phyloP scores from a whole-genome alignment of 2,888 invertebrate species.

The Lepidochitona cinerea region DNA sequence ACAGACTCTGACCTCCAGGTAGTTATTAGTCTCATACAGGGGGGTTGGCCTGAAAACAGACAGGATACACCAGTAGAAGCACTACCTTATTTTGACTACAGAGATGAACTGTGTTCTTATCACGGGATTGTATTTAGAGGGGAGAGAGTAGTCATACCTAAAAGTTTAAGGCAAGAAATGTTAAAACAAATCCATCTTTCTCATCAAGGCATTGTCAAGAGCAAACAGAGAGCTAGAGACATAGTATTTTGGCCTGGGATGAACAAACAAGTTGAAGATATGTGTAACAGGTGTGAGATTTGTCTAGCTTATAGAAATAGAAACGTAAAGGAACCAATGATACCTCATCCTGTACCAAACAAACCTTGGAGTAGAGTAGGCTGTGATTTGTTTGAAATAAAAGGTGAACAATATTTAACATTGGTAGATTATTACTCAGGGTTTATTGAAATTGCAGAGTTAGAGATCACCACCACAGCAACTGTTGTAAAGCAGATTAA shows the following conservation, averaged over 20 bases:
- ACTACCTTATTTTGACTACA: neutral
- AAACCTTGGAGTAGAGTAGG: constrained; percentile 15
- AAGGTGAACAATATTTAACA: constrained; percentile 14
- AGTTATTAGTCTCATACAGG: neutral
- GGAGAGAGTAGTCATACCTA: constrained; percentile 15
- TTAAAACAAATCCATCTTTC: constrained; percentile 7
- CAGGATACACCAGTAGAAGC: constrained; percentile 2
- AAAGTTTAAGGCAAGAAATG: constrained; percentile 9
- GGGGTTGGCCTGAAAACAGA: constrained; percentile 12
- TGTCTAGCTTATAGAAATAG: constrained; percentile 11
- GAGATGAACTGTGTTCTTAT: constrained; percentile 1
- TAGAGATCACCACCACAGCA: constrained; percentile 4
- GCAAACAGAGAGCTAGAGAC: constrained; percentile 16
- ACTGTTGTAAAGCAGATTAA: constrained; percentile 17
- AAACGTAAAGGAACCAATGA: constrained; percentile 18
- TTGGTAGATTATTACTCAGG: constrained; percentile 23
- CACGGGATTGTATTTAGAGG: constrained; percentile 17
- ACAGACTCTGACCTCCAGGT: neutral
- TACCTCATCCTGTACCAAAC: constrained; percentile 18
- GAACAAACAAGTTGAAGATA: constrained; percentile 12
- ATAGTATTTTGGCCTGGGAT: constrained; percentile 6
- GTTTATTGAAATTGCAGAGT: constrained; percentile 10
- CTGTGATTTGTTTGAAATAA: constrained; percentile 15
- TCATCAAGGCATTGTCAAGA: constrained; percentile 13
- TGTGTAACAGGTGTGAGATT: constrained; percentile 2